These are phyloP conservation scores for Scrobipalpa atriplicella DNA, from an alignment of 2,888 invertebrate species.

Conservation along the genomic window DNA sequence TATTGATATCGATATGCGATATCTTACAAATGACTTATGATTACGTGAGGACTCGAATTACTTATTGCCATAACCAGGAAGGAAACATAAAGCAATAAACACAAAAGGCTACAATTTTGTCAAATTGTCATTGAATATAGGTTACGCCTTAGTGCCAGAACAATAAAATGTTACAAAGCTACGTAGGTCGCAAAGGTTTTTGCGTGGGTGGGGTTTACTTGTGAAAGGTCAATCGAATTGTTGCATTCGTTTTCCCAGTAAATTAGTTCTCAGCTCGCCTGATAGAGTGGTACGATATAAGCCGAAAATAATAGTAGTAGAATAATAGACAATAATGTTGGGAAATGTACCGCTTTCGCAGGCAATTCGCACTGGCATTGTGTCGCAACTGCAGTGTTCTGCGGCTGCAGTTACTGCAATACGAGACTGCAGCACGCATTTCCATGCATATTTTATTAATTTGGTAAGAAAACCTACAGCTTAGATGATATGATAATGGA, in stretches of 20 bases:
- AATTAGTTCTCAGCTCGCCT: slow-evolving; percentile 9
- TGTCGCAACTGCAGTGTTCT: slow-evolving; percentile 36
- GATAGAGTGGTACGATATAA: slow-evolving; percentile 22
- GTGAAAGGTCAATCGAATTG: slow-evolving; percentile 15
- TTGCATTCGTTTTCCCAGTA: slow-evolving; percentile 2
- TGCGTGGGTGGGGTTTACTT: slow-evolving; percentile 7
- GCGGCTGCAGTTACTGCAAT: slow-evolving; percentile 34
- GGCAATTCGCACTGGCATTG: slow-evolving; percentile 39
- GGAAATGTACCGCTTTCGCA: slow-evolving; percentile 38
- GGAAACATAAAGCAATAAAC: neutral
- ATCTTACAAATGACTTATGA: slow-evolving; percentile 13
- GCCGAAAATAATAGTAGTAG: slow-evolving; percentile 27
- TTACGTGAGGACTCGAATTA: neutral
- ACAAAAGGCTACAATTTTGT: neutral
- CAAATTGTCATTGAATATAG: slow-evolving; percentile 9
- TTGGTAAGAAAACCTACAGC: neutral
- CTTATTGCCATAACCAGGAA: slow-evolving; percentile 8
- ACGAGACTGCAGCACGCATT: slow-evolving; percentile 29
- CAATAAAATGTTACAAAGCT: neutral
- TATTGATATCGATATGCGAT: neutral
- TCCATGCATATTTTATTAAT: slow-evolving; percentile 18
- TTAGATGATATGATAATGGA: neutral
- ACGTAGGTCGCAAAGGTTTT: slow-evolving; percentile 13
- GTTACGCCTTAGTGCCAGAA: slow-evolving; percentile 1
- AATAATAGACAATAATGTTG: slow-evolving; percentile 39